These are phyloP conservation scores for Tetraodon nigroviridis DNA, from an alignment of 2,113 vertebrate genomes.

Conservation along the genomic window DNA sequence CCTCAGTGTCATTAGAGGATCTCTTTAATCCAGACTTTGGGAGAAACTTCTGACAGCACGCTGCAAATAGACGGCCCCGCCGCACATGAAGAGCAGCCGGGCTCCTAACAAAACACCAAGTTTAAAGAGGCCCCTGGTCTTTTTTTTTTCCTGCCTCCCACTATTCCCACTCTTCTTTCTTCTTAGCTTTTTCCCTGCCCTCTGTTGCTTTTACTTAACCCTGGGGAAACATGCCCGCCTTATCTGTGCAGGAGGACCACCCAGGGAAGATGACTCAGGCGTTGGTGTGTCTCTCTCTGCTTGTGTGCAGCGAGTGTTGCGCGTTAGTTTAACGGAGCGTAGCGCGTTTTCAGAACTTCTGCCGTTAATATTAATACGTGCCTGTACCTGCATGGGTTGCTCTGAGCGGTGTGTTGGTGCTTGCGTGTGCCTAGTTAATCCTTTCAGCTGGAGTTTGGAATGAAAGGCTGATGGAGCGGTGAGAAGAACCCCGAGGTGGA, in stretches of 20 bases:
- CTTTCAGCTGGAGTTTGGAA: conserved; percentile 60
- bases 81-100: conserved; percentile 66
- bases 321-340: conserved; percentile 50
- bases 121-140: conserved; percentile 69
- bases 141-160: conserved; percentile 59
- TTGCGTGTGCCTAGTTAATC: conserved; percentile 52
- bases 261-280: conserved; percentile 73
- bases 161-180: conserved; percentile 55
- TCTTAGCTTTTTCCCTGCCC: conserved; percentile 60
- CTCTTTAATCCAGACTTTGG: conserved; percentile 75
- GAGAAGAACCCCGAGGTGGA: conserved; percentile 43
- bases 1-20: conserved; percentile 75
- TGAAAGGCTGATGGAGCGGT: conserved; percentile 63
- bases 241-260: conserved; percentile 77
- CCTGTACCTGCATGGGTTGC: conserved; percentile 63
- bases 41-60: conserved; percentile 71
- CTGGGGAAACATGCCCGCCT: conserved; percentile 72
- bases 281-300: conserved; percentile 26
- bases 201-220: conserved; percentile 74
- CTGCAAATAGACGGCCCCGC: conserved; percentile 70
- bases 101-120: conserved; percentile 73
- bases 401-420: conserved; percentile 49
- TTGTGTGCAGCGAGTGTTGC: conserved; percentile 29
- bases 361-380: conserved; percentile 71
- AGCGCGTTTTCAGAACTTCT: conserved; percentile 60